Percentiles rank a stretch among this genome's conserved stretches.
phyloP scores from a whole-genome alignment of 2,113 vertebrate genomes.

The Pterocles gutturalis region DNA sequence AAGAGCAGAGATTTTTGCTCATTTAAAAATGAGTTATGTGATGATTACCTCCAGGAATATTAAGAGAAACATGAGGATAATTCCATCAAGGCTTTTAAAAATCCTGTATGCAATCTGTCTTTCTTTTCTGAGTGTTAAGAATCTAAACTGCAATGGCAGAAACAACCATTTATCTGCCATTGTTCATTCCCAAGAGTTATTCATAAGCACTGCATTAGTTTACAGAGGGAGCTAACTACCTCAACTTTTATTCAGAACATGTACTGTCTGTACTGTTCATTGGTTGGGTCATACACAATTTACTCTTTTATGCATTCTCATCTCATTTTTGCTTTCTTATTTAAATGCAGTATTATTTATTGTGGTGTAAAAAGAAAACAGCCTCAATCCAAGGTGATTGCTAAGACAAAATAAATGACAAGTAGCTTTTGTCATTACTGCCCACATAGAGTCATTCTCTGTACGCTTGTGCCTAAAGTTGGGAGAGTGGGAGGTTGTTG shows the following conservation, averaged over 20 bases:
- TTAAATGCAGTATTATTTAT: constrained; percentile 46
- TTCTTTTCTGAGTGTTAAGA: constrained; percentile 21
- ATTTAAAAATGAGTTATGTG: constrained; percentile 20
- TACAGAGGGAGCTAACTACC: background rate
- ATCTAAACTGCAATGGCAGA: background rate
- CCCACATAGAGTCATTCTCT: background rate
- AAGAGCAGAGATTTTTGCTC: constrained; percentile 10
- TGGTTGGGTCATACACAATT: constrained; percentile 9
- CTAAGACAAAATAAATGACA: background rate
- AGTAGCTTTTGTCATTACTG: constrained; percentile 4
- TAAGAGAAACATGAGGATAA: constrained; percentile 47
- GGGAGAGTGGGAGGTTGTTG: background rate
- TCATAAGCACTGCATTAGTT: background rate
- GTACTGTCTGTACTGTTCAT: background rate
- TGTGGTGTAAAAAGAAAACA: constrained; percentile 15
- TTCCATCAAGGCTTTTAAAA: constrained; percentile 51
- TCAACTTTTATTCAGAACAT: background rate
- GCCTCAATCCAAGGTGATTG: constrained; percentile 23
- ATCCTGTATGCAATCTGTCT: constrained; percentile 6
- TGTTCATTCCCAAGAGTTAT: constrained; percentile 27
- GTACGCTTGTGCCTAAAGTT: background rate
- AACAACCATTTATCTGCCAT: background rate
- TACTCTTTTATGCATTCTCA: constrained; percentile 28
- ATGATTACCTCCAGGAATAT: constrained; percentile 41
- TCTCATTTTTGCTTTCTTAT: constrained; percentile 52